Base-by-base conservation (phyloP, 2,888 invertebrate genomes). In the Leptopilina myrica region DNA sequence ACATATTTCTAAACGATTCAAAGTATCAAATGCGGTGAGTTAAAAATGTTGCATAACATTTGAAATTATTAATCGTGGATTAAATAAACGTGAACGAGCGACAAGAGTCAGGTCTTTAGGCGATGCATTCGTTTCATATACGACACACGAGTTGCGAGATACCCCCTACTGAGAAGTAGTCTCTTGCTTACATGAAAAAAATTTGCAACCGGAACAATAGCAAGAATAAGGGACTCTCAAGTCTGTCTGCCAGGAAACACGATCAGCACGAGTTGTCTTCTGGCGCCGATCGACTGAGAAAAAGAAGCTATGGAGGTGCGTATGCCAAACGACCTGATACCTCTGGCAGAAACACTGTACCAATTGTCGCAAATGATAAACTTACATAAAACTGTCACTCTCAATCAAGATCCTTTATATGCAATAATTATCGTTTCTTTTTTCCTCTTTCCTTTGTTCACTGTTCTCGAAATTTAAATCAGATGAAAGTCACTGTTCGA, bases 171-270 rank as follows among this genome's bases (percentile, higher is more conserved):
- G 87, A 86, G 87, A 80, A 80, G 86, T 84, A 84, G 79, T 85
- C 79, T 81, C 79, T 79, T 84, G 85, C 82, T 85, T 88, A 90
- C 88, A 90, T 84, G 89, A 82, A 85, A 90, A 90, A 90, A 90
- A 90, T 90, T 90, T 90, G 90, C 90, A 90, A 90, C 86, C 88
- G 88, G 87, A 89, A 90, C 90, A 90, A 90, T 90, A 88, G 89
- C 85, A 82, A 83, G 83, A 83, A 80, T 83, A 80, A 80, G 79
- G 79, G 78, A 81, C 84, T 84, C 82, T 82, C 82, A 79, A 83
- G 77, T 81, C 85, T 79, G 81, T 84, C 85, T 84, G 83, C 64
- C 83, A 85, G 85, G 86, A 85, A 87, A 88, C 87, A 89, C 89
- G 90, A 90, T 87, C 87, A 87, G 88, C 89, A 88, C 88, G 89